Percentiles rank a stretch among this genome's conserved stretches.
Conservation (phyloP, 2,113 vertebrate species). For the Cichladusa arquata region DNA sequence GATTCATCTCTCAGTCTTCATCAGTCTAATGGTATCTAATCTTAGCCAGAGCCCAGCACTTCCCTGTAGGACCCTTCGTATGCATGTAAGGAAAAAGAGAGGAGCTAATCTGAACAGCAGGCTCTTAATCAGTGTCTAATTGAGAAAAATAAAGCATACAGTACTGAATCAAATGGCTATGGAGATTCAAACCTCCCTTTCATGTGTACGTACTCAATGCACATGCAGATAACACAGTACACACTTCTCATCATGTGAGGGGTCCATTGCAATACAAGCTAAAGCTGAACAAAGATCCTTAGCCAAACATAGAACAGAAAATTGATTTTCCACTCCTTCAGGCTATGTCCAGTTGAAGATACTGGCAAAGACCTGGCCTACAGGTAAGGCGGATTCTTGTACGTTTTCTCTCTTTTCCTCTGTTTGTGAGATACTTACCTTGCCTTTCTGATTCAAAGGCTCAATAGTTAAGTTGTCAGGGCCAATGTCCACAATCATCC, state of each 20-base stretch:
- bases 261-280: neutral
- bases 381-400: neutral
- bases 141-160: neutral
- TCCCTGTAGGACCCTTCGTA: neutral
- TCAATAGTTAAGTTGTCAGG: conserved; percentile 91
- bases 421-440: conserved; percentile 77
- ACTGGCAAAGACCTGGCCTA: neutral
- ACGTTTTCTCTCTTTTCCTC: neutral
- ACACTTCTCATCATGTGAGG: neutral
- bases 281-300: neutral
- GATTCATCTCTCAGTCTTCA: neutral
- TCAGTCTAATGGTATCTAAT: neutral
- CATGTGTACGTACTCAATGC: accelerated
- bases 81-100: neutral
- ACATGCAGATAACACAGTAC: neutral
- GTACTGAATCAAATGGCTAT: neutral
- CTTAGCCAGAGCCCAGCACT: neutral
- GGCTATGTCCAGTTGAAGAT: neutral
- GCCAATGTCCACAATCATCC: conserved; percentile 95
- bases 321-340: neutral
- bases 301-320: neutral
- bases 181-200: neutral
- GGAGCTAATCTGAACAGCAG: neutral
- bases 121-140: neutral
- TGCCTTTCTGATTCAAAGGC: conserved; percentile 86